phyloP scores from a whole-genome alignment of 2,113 vertebrate genomes.

The Marmota flaviventris region DNA sequence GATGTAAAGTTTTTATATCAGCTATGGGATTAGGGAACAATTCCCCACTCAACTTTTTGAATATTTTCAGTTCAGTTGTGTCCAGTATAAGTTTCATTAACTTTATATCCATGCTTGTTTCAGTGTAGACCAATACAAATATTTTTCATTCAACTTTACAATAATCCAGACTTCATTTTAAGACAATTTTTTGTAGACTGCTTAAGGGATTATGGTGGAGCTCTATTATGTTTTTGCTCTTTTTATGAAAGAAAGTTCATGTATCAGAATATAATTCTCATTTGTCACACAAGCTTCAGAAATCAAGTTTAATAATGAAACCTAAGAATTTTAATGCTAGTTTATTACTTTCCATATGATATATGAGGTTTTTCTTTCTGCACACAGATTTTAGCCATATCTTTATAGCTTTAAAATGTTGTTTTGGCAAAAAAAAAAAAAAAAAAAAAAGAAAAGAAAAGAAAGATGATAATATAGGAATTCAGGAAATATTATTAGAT shows the following conservation, averaged over 20 bases:
- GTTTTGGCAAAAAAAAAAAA: not conserved
- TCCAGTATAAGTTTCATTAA: not conserved
- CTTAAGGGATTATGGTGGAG: not conserved
- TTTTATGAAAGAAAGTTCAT: constrained; percentile 21
- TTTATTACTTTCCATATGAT: not conserved
- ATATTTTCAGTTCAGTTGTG: not conserved
- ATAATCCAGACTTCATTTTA: not conserved
- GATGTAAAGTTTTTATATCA: not conserved
- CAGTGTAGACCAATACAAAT: not conserved
- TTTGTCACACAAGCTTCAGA: not conserved
- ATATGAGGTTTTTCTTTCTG: not conserved
- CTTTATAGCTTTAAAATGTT: not conserved
- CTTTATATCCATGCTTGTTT: not conserved
- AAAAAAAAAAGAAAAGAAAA: not conserved
- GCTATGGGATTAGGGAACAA: not conserved
- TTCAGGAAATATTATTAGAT: not conserved
- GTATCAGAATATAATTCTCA: not conserved
- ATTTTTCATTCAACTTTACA: not conserved
- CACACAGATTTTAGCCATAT: not conserved
- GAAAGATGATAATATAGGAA: not conserved
- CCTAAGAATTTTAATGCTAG: not conserved
- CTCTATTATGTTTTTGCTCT: not conserved
- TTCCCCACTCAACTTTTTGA: not conserved
- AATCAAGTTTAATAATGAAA: not conserved
- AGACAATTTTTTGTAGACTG: not conserved